Percentiles rank a stretch among this genome's conserved stretches.
phyloP scores from a whole-genome alignment of 1,140 invertebrate species.

The Ylistrum balloti region DNA sequence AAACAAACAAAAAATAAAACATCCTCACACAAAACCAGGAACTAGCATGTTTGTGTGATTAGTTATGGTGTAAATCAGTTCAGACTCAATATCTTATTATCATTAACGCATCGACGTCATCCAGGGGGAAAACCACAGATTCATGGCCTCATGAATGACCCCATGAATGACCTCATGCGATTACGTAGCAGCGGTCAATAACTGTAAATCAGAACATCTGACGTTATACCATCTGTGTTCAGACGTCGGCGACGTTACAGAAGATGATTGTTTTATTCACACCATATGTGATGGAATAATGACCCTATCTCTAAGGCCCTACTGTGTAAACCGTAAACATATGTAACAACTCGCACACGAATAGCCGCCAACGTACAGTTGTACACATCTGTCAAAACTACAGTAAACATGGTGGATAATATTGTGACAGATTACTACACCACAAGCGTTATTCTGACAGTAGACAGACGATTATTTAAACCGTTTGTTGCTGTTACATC shows the following conservation, averaged over 20 bases:
- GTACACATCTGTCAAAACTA: background rate
- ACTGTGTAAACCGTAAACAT: background rate
- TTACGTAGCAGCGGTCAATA: background rate
- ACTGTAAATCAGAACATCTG: background rate
- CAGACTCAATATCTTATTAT: too few species aligned
- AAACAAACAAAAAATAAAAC: too few species aligned
- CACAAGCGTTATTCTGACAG: background rate
- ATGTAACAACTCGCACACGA: background rate
- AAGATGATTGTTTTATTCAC: background rate
- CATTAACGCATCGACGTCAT: too few species aligned
- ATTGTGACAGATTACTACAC: background rate
- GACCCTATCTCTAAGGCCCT: background rate
- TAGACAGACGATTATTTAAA: too few species aligned
- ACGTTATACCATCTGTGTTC: background rate
- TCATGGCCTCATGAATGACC: too few species aligned
- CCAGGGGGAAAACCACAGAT: too few species aligned
- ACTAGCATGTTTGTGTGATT: too few species aligned
- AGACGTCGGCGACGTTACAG: background rate
- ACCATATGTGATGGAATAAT: background rate
- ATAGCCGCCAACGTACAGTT: too few species aligned
- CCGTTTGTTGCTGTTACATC: too few species aligned
- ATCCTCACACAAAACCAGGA: too few species aligned
- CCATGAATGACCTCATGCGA: background rate
- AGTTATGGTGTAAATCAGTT: too few species aligned
- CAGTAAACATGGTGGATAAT: background rate